A percentile compares a stretch with the other conserved stretches of the same genome.
Evolutionary conservation across 2,797 vertebrate genomes (phyloP).

Genomic region (Melanotaenia parkinsoni): DNA sequence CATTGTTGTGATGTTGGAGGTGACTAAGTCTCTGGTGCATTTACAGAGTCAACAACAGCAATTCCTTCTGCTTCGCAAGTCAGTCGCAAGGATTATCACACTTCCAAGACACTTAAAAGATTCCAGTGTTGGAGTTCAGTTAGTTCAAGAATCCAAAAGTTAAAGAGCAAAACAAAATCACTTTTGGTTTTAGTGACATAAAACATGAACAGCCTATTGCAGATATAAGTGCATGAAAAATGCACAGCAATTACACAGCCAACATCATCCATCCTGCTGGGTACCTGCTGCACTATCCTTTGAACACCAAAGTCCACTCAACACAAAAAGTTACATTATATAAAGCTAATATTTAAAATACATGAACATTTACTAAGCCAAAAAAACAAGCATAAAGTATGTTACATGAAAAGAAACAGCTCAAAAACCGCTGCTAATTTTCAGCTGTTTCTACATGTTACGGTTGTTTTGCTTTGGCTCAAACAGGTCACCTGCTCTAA

Average conservation of each 20-base stretch:
- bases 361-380: slow-evolving; percentile 26
- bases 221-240: slow-evolving; percentile 39
- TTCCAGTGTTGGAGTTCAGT: slow-evolving; percentile 19
- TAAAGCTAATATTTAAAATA: slow-evolving; percentile 48
- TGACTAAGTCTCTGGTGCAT: slow-evolving; percentile 19
- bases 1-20: slow-evolving; percentile 1
- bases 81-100: slow-evolving; percentile 18
- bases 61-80: slow-evolving; percentile 16
- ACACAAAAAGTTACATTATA: slow-evolving; percentile 45
- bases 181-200: slow-evolving; percentile 23
- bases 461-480: slow-evolving; percentile 58
- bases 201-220: slow-evolving; percentile 18
- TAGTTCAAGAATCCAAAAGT: slow-evolving; percentile 20
- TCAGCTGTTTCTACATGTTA: slow-evolving; percentile 63
- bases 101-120: slow-evolving; percentile 34
- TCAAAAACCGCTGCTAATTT: slow-evolving; percentile 77
- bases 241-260: slow-evolving; percentile 23
- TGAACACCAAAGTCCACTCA: slow-evolving; percentile 28
- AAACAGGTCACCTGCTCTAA: slow-evolving; percentile 8
- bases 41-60: slow-evolving; percentile 10
- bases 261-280: slow-evolving; percentile 6
- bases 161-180: slow-evolving; percentile 38
- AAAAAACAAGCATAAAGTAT: slow-evolving; percentile 42
- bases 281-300: slow-evolving; percentile 4
- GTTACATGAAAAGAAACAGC: slow-evolving; percentile 65